phyloP scores from a whole-genome alignment of 2,113 vertebrate genomes.

The Atherinomorus stipes region DNA sequence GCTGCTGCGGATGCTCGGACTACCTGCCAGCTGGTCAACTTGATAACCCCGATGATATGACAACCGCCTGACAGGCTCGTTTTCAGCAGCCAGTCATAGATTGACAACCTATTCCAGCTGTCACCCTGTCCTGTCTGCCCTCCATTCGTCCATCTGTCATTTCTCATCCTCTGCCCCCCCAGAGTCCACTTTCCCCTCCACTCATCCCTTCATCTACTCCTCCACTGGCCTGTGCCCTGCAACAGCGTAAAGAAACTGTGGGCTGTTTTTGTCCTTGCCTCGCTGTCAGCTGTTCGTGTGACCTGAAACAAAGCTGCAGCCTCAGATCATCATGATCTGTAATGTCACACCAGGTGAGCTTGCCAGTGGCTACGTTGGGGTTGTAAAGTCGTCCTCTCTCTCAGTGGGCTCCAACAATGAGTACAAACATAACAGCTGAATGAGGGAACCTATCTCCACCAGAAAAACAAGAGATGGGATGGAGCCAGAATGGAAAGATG shows the following conservation, averaged over 20 bases:
- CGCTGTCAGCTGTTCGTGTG: slow-evolving; percentile 24
- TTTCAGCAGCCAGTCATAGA: slow-evolving; percentile 51
- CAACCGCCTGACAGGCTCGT: slow-evolving; percentile 52
- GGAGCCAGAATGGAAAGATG: slow-evolving; percentile 34
- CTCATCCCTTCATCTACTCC: slow-evolving; percentile 22
- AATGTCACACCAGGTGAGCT: slow-evolving; percentile 62
- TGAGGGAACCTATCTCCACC: slow-evolving; percentile 61
- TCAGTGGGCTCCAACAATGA: slow-evolving; percentile 28
- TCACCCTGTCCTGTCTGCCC: slow-evolving; percentile 55
- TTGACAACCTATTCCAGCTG: slow-evolving; percentile 73
- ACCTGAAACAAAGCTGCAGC: slow-evolving; percentile 52
- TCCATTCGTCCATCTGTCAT: slow-evolving; percentile 58
- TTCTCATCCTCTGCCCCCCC: slow-evolving; percentile 40
- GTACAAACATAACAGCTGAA: slow-evolving; percentile 40
- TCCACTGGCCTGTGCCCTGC: slow-evolving; percentile 9
- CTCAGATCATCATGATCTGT: slow-evolving; percentile 32
- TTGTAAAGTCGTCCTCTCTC: slow-evolving; percentile 56
- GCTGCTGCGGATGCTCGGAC: slow-evolving; percentile 9
- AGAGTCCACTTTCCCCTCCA: slow-evolving; percentile 17
- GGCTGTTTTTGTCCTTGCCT: slow-evolving; percentile 34
- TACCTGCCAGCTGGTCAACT: slow-evolving; percentile 63
- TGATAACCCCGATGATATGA: slow-evolving; percentile 63
- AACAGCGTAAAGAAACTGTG: slow-evolving; percentile 7
- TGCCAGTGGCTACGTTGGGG: slow-evolving; percentile 34
- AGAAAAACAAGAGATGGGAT: slow-evolving; percentile 11